Evolutionary conservation across 2,113 vertebrate genomes (phyloP), one percentile per base, ranked within the genome.

Genomic region (Podocnemis expansa): DNA sequence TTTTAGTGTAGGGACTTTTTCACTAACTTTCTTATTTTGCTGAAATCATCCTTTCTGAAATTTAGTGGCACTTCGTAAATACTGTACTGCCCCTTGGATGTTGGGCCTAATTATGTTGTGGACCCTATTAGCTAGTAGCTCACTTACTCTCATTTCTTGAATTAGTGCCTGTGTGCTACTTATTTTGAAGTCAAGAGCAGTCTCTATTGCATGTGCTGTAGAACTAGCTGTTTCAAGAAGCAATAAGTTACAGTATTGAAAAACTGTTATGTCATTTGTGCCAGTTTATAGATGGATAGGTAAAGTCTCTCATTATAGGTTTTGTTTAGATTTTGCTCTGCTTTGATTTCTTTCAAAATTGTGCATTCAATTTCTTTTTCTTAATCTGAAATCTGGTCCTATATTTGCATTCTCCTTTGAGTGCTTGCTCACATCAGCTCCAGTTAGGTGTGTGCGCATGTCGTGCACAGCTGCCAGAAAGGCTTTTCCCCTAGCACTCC

Each of bases 201-300:
- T 95, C 80, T 94, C 87, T 34, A 76, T 94, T 87, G 70, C n/a
- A n/a, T 94, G 90, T 55, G 17, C 16, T 19, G 84, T 87, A 0
- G 2, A 94, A 97, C 93, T 91, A 92, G n/a, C 73, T 90, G 82
- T 94, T 95, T 73, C 76, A 91, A 91, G 84, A 85, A 95, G 49
- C 70, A 90, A 67, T 91, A 89, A 91, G 81, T 95, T 84, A 63
- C 90, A 94, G 78, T 4, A 0, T 16, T 2, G 63, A 94, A 21
- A 87, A 25, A n/a, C 56, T 67, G 56, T 84, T 93, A 54, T 43
- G 16, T 47, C 89, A 55, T 90, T 93, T 93, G 73, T 93, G 78
- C 54, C 91, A 79, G 41, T 4, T 91, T 82, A 85, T 78, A 93
- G 93, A 86, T 94, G 78, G 85, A 11, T 27, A 75, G 70, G 25